A percentile compares a stretch with the other conserved stretches of the same genome.
Conservation (phyloP, 1,140 invertebrate genomes). For the Octopus sinensis region DNA sequence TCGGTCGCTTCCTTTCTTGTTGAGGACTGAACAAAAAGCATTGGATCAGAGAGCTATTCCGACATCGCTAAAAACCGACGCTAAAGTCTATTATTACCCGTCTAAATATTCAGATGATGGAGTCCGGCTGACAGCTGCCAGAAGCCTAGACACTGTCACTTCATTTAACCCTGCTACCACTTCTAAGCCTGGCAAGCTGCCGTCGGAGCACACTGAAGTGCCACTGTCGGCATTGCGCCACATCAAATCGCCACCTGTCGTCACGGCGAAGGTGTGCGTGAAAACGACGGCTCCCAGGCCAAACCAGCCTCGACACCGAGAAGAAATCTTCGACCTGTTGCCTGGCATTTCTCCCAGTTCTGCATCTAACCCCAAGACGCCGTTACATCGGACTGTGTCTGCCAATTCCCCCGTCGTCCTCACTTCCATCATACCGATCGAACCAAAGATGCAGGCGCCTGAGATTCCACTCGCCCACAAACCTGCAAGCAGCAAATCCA, state of each 20-base stretch:
- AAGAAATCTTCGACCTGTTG: neutral
- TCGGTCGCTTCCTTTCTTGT: too few relatives aligned
- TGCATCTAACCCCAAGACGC: neutral
- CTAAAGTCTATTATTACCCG: too few relatives aligned
- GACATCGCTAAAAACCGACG: too few relatives aligned
- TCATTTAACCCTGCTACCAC: neutral
- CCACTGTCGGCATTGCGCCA: neutral
- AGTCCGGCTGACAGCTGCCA: neutral
- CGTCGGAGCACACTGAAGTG: neutral
- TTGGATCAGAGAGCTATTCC: too few relatives aligned
- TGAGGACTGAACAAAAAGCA: too few relatives aligned
- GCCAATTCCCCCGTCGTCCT: neutral
- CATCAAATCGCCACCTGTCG: neutral
- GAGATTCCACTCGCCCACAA: neutral
- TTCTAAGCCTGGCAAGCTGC: neutral
- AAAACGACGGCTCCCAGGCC: neutral
- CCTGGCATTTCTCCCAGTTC: neutral
- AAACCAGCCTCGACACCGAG: neutral
- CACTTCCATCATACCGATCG: neutral
- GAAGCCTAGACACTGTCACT: neutral
- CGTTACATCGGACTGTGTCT: neutral
- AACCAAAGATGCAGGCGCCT: neutral
- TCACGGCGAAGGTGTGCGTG: neutral
- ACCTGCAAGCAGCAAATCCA: neutral
- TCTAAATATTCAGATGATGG: neutral